phyloP scores from a whole-genome alignment of 2,113 vertebrate genomes.

The Caranx ignobilis region DNA sequence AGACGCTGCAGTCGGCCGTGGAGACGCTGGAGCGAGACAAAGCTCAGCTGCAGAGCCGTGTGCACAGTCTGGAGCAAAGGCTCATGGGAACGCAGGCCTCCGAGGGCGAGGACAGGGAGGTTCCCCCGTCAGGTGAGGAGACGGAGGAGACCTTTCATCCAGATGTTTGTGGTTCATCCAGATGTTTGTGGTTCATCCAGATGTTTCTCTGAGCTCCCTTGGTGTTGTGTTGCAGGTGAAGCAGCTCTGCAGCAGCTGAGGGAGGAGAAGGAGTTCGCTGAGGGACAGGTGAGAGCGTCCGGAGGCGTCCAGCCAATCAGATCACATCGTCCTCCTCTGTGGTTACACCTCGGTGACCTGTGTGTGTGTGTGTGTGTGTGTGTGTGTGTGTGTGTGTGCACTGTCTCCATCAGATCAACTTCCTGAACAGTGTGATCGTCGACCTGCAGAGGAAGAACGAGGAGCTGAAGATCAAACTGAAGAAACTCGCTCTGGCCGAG shows the following conservation, averaged over 20 bases:
- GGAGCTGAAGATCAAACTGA: constrained; percentile 93
- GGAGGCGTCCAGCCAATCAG: not conserved
- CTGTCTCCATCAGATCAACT: constrained; percentile 88
- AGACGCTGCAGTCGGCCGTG: constrained; percentile 91
- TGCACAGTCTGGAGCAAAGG: constrained; percentile 91
- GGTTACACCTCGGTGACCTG: not conserved
- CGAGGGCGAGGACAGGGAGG: constrained; percentile 57
- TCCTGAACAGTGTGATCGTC: constrained; percentile 96
- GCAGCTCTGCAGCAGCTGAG: constrained; percentile 84
- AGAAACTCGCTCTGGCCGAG: constrained; percentile 92
- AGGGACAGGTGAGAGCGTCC: constrained; percentile 89
- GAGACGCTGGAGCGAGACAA: constrained; percentile 93
- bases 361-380: not conserved
- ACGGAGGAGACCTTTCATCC: too few species aligned
- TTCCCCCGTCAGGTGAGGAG: constrained; percentile 66
- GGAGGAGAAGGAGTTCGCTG: constrained; percentile 90
- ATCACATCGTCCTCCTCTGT: not conserved
- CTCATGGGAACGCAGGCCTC: constrained; percentile 83
- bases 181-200: too few species aligned
- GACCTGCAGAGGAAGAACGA: constrained; percentile 95
- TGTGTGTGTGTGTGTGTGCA: not conserved
- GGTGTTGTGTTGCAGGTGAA: constrained; percentile 80
- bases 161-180: too few species aligned
- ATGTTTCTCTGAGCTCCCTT: too few species aligned
- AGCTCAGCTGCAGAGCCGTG: constrained; percentile 89